phyloP scores from a whole-genome alignment of 2,113 vertebrate species.

The Podilymbus podiceps region DNA sequence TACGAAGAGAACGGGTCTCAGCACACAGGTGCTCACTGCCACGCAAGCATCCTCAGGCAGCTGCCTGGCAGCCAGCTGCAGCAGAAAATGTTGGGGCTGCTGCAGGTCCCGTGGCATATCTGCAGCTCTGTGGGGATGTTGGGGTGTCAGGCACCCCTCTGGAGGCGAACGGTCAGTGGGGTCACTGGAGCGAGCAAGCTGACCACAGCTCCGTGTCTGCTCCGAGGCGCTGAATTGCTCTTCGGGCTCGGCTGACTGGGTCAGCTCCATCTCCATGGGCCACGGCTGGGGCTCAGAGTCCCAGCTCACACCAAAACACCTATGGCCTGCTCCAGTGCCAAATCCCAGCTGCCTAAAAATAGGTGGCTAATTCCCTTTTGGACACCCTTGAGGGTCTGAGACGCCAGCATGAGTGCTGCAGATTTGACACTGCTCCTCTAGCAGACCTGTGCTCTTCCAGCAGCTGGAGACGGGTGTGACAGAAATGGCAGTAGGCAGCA shows the following conservation, averaged over 20 bases:
- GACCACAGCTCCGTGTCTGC: background rate
- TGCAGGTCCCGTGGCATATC: background rate
- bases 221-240: rapidly evolving
- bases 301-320: background rate
- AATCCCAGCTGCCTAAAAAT: background rate
- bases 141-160: background rate
- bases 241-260: background rate
- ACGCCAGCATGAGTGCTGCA: background rate
- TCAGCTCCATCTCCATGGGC: background rate
- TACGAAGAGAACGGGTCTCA: background rate
- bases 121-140: background rate
- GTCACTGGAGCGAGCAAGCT: background rate
- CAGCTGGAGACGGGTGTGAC: background rate
- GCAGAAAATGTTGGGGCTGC: background rate
- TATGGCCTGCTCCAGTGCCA: rapidly evolving
- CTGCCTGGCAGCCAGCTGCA: background rate
- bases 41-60: background rate
- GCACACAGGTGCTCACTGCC: background rate
- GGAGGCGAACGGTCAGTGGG: rapidly evolving
- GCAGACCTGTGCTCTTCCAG: background rate
- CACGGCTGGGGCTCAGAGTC: background rate
- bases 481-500: background rate
- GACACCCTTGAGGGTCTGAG: background rate
- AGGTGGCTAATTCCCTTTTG: background rate
- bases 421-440: background rate